Conservation (phyloP, 2,888 invertebrate genomes). For the Halocaridina rubra region DNA sequence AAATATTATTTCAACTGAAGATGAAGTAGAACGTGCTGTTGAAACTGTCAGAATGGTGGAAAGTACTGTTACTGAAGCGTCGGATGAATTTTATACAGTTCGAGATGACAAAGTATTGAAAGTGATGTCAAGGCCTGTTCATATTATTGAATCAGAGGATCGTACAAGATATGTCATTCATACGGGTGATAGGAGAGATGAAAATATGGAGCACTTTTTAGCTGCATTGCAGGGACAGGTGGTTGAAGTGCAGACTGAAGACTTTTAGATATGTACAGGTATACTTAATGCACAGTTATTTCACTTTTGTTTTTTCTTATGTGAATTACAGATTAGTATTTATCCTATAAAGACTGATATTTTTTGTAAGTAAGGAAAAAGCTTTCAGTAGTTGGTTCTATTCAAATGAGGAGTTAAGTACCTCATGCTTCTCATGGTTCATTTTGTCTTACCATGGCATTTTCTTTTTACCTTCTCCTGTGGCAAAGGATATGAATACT, state of each 20-base stretch:
- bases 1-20: neutral
- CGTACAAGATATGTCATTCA: constrained; percentile 58
- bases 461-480: too few relatives aligned
- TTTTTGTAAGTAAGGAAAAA: too few relatives aligned
- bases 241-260: constrained; percentile 57
- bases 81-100: constrained; percentile 31
- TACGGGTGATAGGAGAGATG: constrained; percentile 30
- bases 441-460: too few relatives aligned
- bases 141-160: constrained; percentile 57
- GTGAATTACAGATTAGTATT: too few relatives aligned
- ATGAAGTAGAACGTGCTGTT: constrained; percentile 33
- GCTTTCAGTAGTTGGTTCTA: neutral
- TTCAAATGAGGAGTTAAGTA: too few relatives aligned
- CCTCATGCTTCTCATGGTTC: neutral
- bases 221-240: constrained; percentile 56
- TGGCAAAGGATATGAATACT: too few relatives aligned
- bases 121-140: constrained; percentile 41
- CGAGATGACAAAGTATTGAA: constrained; percentile 48
- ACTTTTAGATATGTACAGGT: constrained; percentile 17
- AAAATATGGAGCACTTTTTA: constrained; percentile 54
- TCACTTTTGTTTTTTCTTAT: too few relatives aligned
- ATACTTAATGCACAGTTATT: too few relatives aligned
- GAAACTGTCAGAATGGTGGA: constrained; percentile 44
- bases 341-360: too few relatives aligned
- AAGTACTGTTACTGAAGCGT: constrained; percentile 11